A percentile compares a stretch with the other conserved stretches of the same genome.
Conservation (phyloP, 2,888 invertebrate genomes). For the Pegoplata infirma region DNA sequence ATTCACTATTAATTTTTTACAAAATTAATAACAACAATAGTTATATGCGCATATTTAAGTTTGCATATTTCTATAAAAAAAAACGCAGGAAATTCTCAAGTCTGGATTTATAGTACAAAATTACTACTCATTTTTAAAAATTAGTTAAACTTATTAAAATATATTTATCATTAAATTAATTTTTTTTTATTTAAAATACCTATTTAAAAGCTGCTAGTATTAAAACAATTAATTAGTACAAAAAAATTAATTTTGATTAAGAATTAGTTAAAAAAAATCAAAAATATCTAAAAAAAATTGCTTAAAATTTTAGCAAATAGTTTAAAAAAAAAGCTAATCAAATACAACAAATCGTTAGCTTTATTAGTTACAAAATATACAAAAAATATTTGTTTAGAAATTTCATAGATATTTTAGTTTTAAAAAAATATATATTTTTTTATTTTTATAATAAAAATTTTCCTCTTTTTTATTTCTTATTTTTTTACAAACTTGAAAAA, state of each 20-base stretch:
- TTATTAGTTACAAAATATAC: slow-evolving; percentile 15
- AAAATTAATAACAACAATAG: slow-evolving; percentile 30
- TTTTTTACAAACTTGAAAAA: slow-evolving; percentile 27
- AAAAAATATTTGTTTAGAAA: background rate
- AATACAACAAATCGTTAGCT: slow-evolving; percentile 43
- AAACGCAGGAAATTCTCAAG: slow-evolving; percentile 65
- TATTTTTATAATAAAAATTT: no score
- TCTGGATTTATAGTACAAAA: slow-evolving; percentile 60
- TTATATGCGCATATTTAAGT: slow-evolving; percentile 46
- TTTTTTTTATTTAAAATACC: slow-evolving; percentile 10
- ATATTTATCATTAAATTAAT: no score
- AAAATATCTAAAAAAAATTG: background rate
- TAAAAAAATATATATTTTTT: no score
- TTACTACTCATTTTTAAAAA: slow-evolving; percentile 58
- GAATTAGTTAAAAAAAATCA: background rate
- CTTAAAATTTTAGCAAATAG: slow-evolving; percentile 43
- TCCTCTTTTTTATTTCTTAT: slow-evolving; percentile 40
- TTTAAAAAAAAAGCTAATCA: slow-evolving; percentile 8
- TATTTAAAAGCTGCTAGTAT: slow-evolving; percentile 53
- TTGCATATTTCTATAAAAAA: slow-evolving; percentile 52
- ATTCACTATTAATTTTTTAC: slow-evolving; percentile 52
- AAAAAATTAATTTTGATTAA: background rate
- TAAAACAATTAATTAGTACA: background rate
- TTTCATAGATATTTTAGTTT: slow-evolving; percentile 18
- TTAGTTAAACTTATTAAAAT: slow-evolving; percentile 33